phyloP scores from a whole-genome alignment of 1,140 invertebrate genomes.

The Stegodyphus dumicola region DNA sequence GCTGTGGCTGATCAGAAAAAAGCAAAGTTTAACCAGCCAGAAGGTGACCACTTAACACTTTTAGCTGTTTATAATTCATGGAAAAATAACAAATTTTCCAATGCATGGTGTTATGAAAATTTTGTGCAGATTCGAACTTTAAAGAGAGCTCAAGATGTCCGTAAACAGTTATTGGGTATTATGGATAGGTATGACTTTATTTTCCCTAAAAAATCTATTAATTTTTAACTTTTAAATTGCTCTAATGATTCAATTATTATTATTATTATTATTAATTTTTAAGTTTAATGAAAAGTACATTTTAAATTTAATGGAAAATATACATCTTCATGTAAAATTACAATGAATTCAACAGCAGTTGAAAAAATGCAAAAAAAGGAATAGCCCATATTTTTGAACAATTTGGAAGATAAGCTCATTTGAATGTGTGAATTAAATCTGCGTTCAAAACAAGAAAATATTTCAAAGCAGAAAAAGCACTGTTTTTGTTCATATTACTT shows the following conservation, averaged over 20 bases:
- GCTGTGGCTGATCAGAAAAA: slow-evolving; percentile 98
- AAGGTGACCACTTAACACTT: slow-evolving; percentile 97
- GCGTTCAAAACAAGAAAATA: too few relatives aligned
- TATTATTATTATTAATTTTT: background rate
- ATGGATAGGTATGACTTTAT: slow-evolving; percentile 83
- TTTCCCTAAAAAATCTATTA: slow-evolving; percentile 53
- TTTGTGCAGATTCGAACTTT: slow-evolving; percentile 96
- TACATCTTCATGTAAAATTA: background rate
- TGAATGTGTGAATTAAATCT: too few relatives aligned
- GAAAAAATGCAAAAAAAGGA: too few relatives aligned
- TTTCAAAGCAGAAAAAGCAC: too few relatives aligned
- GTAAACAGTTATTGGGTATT: slow-evolving; percentile 97
- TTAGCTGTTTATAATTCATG: slow-evolving; percentile 99
- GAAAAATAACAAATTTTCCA: slow-evolving; percentile 99
- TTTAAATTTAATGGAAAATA: background rate
- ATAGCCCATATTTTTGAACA: too few relatives aligned
- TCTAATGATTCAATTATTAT: background rate
- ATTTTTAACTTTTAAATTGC: slow-evolving; percentile 35
- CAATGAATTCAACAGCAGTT: too few relatives aligned
- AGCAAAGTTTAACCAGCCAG: slow-evolving; percentile 98
- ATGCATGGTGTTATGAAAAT: slow-evolving; percentile 99
- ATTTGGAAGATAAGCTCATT: too few relatives aligned
- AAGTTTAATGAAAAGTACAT: background rate
- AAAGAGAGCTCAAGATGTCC: slow-evolving; percentile 97
- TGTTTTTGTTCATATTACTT: too few relatives aligned